Evolutionary conservation across 2,797 vertebrate genomes (phyloP).

Genomic region (Oreochromis mossambicus): DNA sequence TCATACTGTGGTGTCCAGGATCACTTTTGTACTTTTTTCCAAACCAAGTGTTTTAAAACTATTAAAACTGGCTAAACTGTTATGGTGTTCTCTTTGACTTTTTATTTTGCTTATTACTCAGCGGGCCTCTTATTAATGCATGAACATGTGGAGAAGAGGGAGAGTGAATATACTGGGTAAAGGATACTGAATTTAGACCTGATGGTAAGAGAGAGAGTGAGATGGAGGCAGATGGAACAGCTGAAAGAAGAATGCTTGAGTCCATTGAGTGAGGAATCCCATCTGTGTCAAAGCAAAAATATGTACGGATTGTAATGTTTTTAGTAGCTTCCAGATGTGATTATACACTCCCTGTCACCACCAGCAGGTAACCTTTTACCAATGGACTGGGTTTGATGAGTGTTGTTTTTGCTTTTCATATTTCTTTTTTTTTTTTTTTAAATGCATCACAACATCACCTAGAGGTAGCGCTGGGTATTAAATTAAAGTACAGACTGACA

Average conservation of each 20-base stretch:
- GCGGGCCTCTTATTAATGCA: background rate
- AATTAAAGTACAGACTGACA: background rate
- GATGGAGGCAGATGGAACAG: background rate
- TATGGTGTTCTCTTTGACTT: conserved; percentile 2
- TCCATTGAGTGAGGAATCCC: background rate
- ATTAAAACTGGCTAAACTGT: conserved; percentile 84
- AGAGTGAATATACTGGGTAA: background rate
- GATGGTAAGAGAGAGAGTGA: background rate
- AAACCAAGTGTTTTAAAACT: conserved; percentile 88
- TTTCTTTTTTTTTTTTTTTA: background rate
- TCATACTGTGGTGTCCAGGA: conserved; percentile 84
- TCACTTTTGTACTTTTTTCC: conserved; percentile 97
- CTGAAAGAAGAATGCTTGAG: background rate
- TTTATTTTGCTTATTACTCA: background rate
- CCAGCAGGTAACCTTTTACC: background rate
- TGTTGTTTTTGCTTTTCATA: background rate
- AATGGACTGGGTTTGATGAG: background rate
- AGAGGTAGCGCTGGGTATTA: background rate
- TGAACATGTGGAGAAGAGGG: background rate
- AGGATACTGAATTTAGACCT: background rate
- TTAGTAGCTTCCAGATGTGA: background rate
- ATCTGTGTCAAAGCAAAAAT: background rate
- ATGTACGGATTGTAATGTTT: background rate
- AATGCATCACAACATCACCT: background rate
- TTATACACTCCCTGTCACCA: background rate